Evolutionary conservation across 2,888 invertebrate genomes (phyloP), one percentile per base, ranked within the genome.

Genomic region (Hermaeophaga mercurialis): DNA sequence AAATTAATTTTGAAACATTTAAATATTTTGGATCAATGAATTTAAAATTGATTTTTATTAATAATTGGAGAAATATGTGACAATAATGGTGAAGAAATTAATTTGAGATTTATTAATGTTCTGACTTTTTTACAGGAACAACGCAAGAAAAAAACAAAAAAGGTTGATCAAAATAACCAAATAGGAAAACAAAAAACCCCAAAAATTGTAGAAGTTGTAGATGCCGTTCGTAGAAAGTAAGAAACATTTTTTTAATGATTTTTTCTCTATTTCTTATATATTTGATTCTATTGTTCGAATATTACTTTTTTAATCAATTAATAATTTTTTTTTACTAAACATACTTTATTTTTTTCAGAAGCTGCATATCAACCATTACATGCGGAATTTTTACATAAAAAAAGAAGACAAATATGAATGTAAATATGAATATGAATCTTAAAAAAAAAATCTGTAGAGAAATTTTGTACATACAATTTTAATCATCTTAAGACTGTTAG

Each of bases 61-160:
- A n/a, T n/a, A n/a, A n/a, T n/a, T n/a, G n/a, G n/a, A n/a, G n/a
- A n/a, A n/a, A n/a, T n/a, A n/a, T n/a, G n/a, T n/a, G n/a, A n/a
- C n/a, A n/a, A n/a, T n/a, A n/a, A n/a, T n/a, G n/a, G n/a, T n/a
- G n/a, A n/a, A n/a, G n/a, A n/a, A n/a, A n/a, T n/a, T n/a, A n/a
- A n/a, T n/a, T n/a, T n/a, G n/a, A n/a, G n/a, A n/a, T n/a, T n/a
- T n/a, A n/a, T n/a, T n/a, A n/a, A n/a, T n/a, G n/a, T n/a, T n/a
- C n/a, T n/a, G n/a, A n/a, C n/a, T 34, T 22, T 18, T 17, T 17
- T 22, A 22, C 22, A 39, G 39, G 39, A 39, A 11, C 39, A 39
- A 18, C 39, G 39, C 19, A 39, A 39, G 19, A 18, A 39, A 11
- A 39, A 39, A 39, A 39, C 39, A 1, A 39, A 39, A 12, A 39